Evolutionary conservation across 2,113 vertebrate species (phyloP), one percentile per base, ranked within the genome.

Genomic region (Vimba vimba): DNA sequence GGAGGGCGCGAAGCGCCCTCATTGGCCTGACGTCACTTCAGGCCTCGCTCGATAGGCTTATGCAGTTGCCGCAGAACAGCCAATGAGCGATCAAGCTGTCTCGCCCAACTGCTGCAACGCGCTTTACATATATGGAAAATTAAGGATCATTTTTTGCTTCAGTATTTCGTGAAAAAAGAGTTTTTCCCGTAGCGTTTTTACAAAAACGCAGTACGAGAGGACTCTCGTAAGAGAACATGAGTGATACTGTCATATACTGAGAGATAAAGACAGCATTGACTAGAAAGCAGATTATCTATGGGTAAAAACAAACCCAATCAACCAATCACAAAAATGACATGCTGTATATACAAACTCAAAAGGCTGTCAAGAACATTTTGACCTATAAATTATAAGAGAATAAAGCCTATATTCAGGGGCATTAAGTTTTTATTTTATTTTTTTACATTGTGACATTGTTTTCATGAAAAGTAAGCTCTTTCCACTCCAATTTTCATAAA

Each of bases 231-330:
- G n/a, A n/a, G n/a, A n/a, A 52, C n/a, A 69, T 10, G 13, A 45
- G 59, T 5, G 59, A 30, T 33, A 36, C 8, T 25, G n/a, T 82
- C 33, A 33, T 33, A 33, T 33, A 33, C 33, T 33, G 33, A 33
- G 33, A 33, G 33, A 33, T 68, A 82, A 69, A 82, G 17, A 30
- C 60, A 45, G 27, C 25, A 33, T 25, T 68, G 27, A 66, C 62
- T 62, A 69, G 23, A 82, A 69, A 82, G 45, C 27, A 33, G 80
- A 69, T 82, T 8, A 52, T 45, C n/a, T 47, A 19, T 39, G 52
- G 52, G 19, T 78, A 80, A 45, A 27, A 27, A 27, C 23, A 47
- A 80, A 79, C 11, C 21, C 30, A n/a, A 45, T 79, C 57, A 43
- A 43, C 57, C 57, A 80, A 75, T 76, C 13, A 76, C 39, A 62